A percentile compares a stretch with the other conserved stretches of the same genome.
Conservation (phyloP, 64 coral and sea anemone species). For the Dendronephthya gigantea region DNA sequence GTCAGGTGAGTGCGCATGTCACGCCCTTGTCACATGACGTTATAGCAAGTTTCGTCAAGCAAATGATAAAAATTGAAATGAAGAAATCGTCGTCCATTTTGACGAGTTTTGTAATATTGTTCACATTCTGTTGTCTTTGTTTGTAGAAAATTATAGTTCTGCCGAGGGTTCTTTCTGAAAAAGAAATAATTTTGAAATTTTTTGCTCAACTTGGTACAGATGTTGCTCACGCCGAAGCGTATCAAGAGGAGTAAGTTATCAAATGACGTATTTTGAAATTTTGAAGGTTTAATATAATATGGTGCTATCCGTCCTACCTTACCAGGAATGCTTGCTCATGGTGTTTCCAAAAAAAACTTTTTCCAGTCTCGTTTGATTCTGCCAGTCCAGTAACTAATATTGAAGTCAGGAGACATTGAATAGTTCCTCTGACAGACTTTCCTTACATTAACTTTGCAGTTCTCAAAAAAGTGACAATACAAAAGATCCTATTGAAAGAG, state of each 20-base stretch:
- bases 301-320: too few species aligned
- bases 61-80: too few species aligned
- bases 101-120: too few species aligned
- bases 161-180: slow-evolving; percentile 52
- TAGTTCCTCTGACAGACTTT: too few species aligned
- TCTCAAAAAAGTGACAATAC: not conserved
- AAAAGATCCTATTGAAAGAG: not conserved
- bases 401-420: too few species aligned
- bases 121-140: not conserved
- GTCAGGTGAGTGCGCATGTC: not conserved
- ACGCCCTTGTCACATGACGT: not conserved
- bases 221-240: slow-evolving; percentile 9
- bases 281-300: too few species aligned
- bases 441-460: not conserved
- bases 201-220: slow-evolving; percentile 92
- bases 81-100: too few species aligned
- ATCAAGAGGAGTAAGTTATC: not conserved
- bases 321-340: too few species aligned
- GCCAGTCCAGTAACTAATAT: too few species aligned
- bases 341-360: too few species aligned
- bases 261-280: not conserved
- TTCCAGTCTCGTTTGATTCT: too few species aligned
- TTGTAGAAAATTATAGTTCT: slow-evolving; percentile 67
- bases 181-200: slow-evolving; percentile 79
- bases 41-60: too few species aligned